Conservation (phyloP, 2,797 vertebrate genomes). For the Sebastes vulpes region DNA sequence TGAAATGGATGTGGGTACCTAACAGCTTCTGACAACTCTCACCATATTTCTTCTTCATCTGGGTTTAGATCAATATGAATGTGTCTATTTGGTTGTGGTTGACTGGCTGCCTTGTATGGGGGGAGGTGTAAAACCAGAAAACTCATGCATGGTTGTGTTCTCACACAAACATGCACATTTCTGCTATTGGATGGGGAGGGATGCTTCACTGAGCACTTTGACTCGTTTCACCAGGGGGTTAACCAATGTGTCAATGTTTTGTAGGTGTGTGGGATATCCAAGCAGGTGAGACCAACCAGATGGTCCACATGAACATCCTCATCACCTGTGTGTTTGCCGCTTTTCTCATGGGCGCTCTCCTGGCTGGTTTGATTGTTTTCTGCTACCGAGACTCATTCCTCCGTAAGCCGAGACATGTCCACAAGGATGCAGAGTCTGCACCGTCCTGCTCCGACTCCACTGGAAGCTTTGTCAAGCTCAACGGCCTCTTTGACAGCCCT, state of each 20-base stretch:
- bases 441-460: slow-evolving; percentile 96
- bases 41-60: slow-evolving; percentile 64
- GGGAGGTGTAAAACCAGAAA: slow-evolving; percentile 59
- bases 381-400: slow-evolving; percentile 95
- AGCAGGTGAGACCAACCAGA: slow-evolving; percentile 95
- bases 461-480: slow-evolving; percentile 96
- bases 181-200: slow-evolving; percentile 34
- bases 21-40: slow-evolving; percentile 57
- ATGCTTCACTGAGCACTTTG: slow-evolving; percentile 13
- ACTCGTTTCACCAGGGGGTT: slow-evolving; percentile 35
- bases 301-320: slow-evolving; percentile 99
- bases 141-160: slow-evolving; percentile 69
- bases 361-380: slow-evolving; percentile 96
- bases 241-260: slow-evolving; percentile 75
- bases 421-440: slow-evolving; percentile 94
- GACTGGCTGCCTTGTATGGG: slow-evolving; percentile 40
- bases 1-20: slow-evolving; percentile 71
- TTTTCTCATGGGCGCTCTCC: slow-evolving; percentile 95
- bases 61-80: slow-evolving; percentile 38
- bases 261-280: slow-evolving; percentile 97
- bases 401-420: slow-evolving; percentile 92
- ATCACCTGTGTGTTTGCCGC: slow-evolving; percentile 98
- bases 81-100: slow-evolving; percentile 33
- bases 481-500: slow-evolving; percentile 96
- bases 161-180: slow-evolving; percentile 59